These are phyloP conservation scores for Pachypeltis micranthus DNA, from an alignment of 1,140 invertebrate species.

Conservation along the genomic window DNA sequence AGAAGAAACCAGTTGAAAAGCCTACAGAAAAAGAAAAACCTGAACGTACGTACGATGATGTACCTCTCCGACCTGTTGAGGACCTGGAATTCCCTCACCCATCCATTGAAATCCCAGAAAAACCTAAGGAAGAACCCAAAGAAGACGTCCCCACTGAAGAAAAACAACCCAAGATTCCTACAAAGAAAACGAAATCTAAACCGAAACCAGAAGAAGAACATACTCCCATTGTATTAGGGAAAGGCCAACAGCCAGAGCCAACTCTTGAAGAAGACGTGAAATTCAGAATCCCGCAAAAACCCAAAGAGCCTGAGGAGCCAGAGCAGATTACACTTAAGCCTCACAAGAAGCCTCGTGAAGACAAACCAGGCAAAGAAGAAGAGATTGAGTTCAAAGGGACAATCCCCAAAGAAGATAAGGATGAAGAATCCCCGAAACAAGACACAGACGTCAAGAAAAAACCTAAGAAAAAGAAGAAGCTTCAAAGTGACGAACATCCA, in stretches of 20 bases:
- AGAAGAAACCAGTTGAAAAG: conserved; percentile 26
- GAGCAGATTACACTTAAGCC: conserved; percentile 28
- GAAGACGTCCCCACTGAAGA: not conserved
- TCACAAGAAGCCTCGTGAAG: conserved; percentile 21
- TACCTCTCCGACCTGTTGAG: conserved; percentile 27
- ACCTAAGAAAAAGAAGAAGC: conserved; percentile 15
- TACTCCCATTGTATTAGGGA: conserved; percentile 27
- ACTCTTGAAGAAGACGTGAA: conserved; percentile 34
- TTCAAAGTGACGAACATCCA: not conserved
- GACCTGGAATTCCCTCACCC: conserved; percentile 22
- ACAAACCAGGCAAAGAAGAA: conserved; percentile 22
- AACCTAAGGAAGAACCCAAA: conserved; percentile 20
- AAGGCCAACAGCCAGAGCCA: conserved; percentile 31
- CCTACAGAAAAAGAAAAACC: conserved; percentile 26
- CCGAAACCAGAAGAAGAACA: conserved; percentile 23
- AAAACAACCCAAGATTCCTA: not conserved
- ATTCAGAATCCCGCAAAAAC: conserved; percentile 36
- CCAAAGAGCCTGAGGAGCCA: conserved; percentile 28
- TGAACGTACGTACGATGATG: conserved; percentile 24
- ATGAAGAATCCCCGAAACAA: not conserved
- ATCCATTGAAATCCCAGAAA: no score
- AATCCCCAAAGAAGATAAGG: conserved; percentile 22
- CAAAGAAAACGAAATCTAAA: not conserved
- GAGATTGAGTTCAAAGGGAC: conserved; percentile 17
- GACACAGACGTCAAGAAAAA: conserved; percentile 13